phyloP scores from a whole-genome alignment of 2,888 invertebrate species.

The Epistrophe grossulariae region DNA sequence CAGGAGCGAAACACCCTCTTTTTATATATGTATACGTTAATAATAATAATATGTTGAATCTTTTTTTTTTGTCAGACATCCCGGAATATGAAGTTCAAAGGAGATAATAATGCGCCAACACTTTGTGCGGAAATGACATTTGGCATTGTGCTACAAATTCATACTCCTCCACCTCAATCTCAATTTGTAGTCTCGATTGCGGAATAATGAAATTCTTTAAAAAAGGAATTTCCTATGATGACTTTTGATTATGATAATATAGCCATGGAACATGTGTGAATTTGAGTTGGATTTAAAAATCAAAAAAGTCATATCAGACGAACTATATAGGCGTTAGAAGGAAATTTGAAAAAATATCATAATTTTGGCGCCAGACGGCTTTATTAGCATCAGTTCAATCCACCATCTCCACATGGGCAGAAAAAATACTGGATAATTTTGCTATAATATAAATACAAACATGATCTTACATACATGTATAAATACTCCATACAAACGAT shows the following conservation, averaged over 20 bases:
- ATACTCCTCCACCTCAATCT: conserved; percentile 13
- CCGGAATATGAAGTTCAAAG: conserved; percentile 65
- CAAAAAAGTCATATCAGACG: background rate
- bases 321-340: conserved; percentile 23
- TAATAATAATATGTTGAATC: conserved; percentile 4
- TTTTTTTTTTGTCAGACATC: conserved; percentile 15
- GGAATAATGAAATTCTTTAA: conserved; percentile 56
- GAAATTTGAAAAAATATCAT: conserved; percentile 51
- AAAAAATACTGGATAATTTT: conserved; percentile 43
- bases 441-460: conserved; percentile 49
- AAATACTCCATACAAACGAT: background rate
- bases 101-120: conserved; percentile 75
- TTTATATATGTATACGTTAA: background rate
- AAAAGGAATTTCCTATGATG: conserved; percentile 43
- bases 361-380: conserved; percentile 68
- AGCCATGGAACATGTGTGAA: conserved; percentile 23
- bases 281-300: background rate
- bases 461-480: conserved; percentile 42
- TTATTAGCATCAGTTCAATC: conserved; percentile 64
- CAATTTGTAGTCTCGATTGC: conserved; percentile 7
- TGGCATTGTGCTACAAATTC: conserved; percentile 58
- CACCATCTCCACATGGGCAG: too few relatives aligned
- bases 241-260: background rate
- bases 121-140: conserved; percentile 63
- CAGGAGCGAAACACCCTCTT: conserved; percentile 38